phyloP scores from a whole-genome alignment of 2,113 vertebrate genomes.

The Anhinga rufa region DNA sequence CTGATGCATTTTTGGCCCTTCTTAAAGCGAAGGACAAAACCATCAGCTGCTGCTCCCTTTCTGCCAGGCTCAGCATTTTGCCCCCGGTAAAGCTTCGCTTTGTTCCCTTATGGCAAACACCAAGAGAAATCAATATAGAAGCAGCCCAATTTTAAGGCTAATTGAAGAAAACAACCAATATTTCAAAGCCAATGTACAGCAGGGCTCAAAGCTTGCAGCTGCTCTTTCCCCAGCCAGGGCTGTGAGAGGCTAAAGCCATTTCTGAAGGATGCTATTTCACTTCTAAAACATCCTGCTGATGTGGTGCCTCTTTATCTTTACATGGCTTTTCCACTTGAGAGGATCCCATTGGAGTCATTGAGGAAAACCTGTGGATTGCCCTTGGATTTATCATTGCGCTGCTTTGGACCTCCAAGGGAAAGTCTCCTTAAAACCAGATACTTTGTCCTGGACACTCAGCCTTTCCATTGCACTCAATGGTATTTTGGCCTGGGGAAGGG shows the following conservation, averaged over 20 bases:
- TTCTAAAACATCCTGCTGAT: not conserved
- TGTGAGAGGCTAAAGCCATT: not conserved
- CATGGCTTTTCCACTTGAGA: not conserved
- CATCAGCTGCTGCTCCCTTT: not conserved
- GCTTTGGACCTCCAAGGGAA: not conserved
- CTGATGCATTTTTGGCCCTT: not conserved
- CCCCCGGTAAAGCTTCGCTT: not conserved
- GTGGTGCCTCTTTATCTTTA: not conserved
- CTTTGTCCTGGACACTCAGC: not conserved
- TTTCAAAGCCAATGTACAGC: not conserved
- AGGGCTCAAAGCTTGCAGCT: not conserved
- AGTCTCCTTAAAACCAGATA: not conserved
- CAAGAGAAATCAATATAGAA: not conserved
- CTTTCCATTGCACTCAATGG: not conserved
- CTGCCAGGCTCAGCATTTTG: rapidly evolving
- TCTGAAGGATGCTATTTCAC: not conserved
- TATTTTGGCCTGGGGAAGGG: not conserved
- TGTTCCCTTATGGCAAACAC: not conserved
- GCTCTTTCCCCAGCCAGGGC: not conserved
- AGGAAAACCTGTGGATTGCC: not conserved
- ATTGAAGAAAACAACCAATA: not conserved
- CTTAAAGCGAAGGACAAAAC: not conserved
- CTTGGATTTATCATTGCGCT: not conserved
- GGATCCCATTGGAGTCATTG: not conserved
- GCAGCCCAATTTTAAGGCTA: not conserved